Evolutionary conservation across 2,888 invertebrate genomes (phyloP), one percentile per base, ranked within the genome.

Genomic region (Chrysodeixis includens): DNA sequence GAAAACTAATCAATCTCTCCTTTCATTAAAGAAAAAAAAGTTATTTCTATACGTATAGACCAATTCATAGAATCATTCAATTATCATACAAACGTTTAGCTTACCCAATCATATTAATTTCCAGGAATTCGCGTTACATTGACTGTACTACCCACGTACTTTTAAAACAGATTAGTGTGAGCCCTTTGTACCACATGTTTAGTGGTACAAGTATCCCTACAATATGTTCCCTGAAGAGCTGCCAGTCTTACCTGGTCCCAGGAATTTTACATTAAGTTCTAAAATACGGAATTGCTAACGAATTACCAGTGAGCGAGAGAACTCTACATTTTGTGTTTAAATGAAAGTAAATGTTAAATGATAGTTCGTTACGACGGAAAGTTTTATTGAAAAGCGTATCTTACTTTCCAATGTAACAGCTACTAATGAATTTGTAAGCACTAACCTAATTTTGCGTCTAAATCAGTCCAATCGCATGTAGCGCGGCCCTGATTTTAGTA

Each of bases 131-230:
- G 6, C n/a, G 40, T 40, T 6, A 40, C 35, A 35, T 35, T 35
- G 35, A 35, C 35, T 35, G 4, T 12, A 12, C 35, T 35, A 35
- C 35, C 35, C 35, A 35, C 35, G 35, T n/a, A n/a, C 40, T 40
- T 40, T 40, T 40, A n/a, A 40, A n/a, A 40, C 40, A 40, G 40
- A 40, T 40, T 40, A n/a, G n/a, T 40, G n/a, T n/a, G 40, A 14
- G 40, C 14, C n/a, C 40, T 14, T 14, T 40, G 40, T 40, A 40
- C n/a, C 14, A 40, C 6, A 7, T 40, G n/a, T 40, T n/a, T n/a
- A n/a, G n/a, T 40, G 14, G 40, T 12, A 5, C 1, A 10, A 32
- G 10, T 9, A 32, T 32, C 10, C n/a, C n/a, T n/a, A n/a, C n/a
- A n/a, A n/a, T 32, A 10, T 32, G 9, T 32, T 26, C 26, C 32